Percentiles rank a stretch among this genome's conserved stretches.
Conservation (phyloP, 30 jellyfish, hydroid and myxozoan genomes). For the Pseudorhiza aurosa region DNA sequence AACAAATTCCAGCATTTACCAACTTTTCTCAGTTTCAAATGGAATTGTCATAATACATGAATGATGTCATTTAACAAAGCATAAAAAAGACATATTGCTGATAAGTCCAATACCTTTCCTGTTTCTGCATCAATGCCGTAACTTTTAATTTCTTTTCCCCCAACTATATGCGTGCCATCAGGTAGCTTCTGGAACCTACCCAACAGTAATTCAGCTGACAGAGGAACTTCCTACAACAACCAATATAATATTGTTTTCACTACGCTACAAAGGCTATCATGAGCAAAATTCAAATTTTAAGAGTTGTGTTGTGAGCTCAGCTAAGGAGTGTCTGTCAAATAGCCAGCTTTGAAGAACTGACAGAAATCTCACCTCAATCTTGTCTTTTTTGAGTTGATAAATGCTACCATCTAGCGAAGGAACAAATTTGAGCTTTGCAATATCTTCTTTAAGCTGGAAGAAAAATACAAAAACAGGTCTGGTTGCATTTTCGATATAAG, state of each 20-base stretch:
- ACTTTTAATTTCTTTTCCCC: constrained; percentile 80
- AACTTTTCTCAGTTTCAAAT: no score
- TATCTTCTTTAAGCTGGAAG: constrained; percentile 61
- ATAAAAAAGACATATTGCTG: no score
- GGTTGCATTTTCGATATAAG: no score
- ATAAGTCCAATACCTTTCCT: constrained; percentile 96
- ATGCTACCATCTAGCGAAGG: constrained; percentile 95
- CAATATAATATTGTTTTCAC: not conserved
- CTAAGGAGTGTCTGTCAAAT: no score
- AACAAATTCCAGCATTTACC: not conserved
- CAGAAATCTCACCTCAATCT: constrained; percentile 73
- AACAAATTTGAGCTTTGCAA: constrained; percentile 55
- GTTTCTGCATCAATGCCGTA: constrained; percentile 87
- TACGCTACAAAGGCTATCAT: no score
- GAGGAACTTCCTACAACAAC: constrained; percentile 75
- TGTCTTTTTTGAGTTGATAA: constrained; percentile 74
- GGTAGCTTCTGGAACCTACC: constrained; percentile 74
- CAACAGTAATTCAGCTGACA: constrained; percentile 82
- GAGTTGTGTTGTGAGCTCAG: no score
- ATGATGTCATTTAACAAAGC: no score
- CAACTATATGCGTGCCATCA: constrained; percentile 92
- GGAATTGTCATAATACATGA: no score
- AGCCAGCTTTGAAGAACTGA: no score
- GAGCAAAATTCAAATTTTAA: no score
- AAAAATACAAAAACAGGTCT: no score